phyloP scores from a whole-genome alignment of 2,797 vertebrate genomes.

The Danio tinwini region DNA sequence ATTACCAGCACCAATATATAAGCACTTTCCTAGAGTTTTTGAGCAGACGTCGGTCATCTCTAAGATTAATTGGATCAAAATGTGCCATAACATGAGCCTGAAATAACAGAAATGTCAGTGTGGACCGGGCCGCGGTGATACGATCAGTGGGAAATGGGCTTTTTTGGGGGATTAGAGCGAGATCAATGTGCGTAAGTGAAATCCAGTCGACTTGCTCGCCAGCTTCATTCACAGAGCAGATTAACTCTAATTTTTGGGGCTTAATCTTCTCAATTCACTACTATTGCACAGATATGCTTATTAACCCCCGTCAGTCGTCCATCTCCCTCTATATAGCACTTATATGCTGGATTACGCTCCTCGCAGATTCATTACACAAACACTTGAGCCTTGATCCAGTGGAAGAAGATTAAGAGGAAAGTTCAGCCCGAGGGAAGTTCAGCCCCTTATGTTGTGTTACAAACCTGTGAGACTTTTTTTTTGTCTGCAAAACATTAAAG shows the following conservation, averaged over 20 bases:
- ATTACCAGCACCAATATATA: neutral
- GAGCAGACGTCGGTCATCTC: neutral
- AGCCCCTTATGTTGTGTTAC: neutral
- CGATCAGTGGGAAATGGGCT: conserved; percentile 24
- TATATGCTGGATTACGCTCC: conserved; percentile 14
- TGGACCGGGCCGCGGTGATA: conserved; percentile 18
- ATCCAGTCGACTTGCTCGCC: conserved; percentile 8
- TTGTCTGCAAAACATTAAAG: too few relatives aligned
- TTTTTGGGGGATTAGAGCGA: conserved; percentile 21
- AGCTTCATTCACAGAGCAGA: conserved; percentile 5
- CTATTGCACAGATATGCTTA: conserved; percentile 21
- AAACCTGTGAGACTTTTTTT: neutral
- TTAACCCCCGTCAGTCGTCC: conserved; percentile 5
- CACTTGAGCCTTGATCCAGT: neutral
- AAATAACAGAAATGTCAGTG: conserved; percentile 24
- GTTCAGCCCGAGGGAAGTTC: neutral
- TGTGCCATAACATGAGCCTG: neutral
- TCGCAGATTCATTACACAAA: conserved; percentile 8
- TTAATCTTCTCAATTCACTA: conserved; percentile 37
- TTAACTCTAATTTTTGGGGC: conserved; percentile 25
- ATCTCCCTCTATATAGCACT: neutral
- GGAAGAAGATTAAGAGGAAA: neutral
- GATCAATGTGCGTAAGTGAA: conserved; percentile 44
- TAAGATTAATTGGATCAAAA: conserved; percentile 6
- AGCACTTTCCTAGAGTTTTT: neutral